A percentile compares a stretch with the other conserved stretches of the same genome.
These are phyloP conservation scores for Enteromius radiatus DNA, from an alignment of 2,797 vertebrate species.

Conservation along the genomic window DNA sequence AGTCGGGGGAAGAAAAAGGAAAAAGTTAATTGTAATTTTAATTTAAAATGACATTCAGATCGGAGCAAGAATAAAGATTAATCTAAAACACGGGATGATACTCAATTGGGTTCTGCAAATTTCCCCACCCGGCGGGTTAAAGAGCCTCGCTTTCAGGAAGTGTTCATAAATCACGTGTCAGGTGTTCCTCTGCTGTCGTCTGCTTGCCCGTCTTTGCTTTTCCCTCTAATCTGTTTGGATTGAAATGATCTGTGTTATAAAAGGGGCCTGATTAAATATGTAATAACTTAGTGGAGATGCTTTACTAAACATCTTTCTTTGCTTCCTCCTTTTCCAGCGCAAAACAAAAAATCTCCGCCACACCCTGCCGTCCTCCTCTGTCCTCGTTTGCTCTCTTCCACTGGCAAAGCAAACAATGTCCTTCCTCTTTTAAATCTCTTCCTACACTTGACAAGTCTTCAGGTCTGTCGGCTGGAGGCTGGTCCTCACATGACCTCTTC, in stretches of 20 bases:
- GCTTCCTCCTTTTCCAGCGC: neutral
- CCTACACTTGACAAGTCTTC: constrained; percentile 58
- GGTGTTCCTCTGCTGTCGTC: constrained; percentile 4
- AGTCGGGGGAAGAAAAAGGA: neutral
- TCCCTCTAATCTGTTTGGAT: neutral
- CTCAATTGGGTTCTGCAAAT: constrained; percentile 10
- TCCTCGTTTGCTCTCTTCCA: constrained; percentile 32
- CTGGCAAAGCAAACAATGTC: constrained; percentile 44
- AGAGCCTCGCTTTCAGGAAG: constrained; percentile 6
- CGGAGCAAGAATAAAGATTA: constrained; percentile 13
- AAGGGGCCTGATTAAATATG: neutral
- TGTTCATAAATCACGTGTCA: constrained; percentile 22
- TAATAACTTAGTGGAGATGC: neutral
- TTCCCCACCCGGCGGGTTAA: constrained; percentile 10
- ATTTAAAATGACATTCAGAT: constrained; percentile 45
- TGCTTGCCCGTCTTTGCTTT: neutral
- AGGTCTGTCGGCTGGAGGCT: constrained; percentile 30
- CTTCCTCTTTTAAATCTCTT: constrained; percentile 61
- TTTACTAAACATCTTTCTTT: neutral
- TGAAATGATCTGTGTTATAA: constrained; percentile 11
- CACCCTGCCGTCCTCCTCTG: neutral
- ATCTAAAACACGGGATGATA: constrained; percentile 20
- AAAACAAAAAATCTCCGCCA: neutral
- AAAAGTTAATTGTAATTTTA: constrained; percentile 36
- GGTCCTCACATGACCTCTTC: constrained; percentile 62